Base-by-base conservation (phyloP, 2,797 vertebrate genomes). In the Enteromius afrohamiltoni region DNA sequence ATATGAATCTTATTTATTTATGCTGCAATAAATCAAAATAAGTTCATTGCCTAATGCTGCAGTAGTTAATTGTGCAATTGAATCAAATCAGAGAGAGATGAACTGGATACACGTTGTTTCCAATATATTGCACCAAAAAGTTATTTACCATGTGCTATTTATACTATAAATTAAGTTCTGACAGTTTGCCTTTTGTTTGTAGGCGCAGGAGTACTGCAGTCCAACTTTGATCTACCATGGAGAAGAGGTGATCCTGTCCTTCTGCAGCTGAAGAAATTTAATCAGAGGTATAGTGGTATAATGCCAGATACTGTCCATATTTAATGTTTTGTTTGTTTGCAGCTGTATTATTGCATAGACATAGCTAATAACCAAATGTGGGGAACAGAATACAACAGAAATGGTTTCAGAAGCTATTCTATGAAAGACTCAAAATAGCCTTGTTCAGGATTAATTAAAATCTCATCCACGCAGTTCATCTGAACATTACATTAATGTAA, bases 181-280 rank as follows among this genome's bases (percentile, higher is more conserved):
- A 83, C 7, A 73, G 86, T 85, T 74, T 64, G 6, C n/a, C 42
- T 86, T 79, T 85, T 89, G 47, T 93, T 91, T 90, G 80, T 92
- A 97, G 96, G 94, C 94, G 62, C 87, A 89, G 74, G 90, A 71
- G 92, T 92, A 91, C 85, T 40, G 68, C 83, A 42, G 80, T 88
- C 86, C 85, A 86, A 80, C 86, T 86, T 87, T 70, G 79, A 91
- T 88, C 89, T 91, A 92, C 90, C 91, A 94, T 95, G 95, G 93
- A 93, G 91, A 93, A 93, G 96, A 95, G 93, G 94, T 94, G 93
- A 96, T 93, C 91, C 81, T 92, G 93, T 95, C 93, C 94, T 95
- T 94, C 93, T 95, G 92, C 94, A 91, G 93, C 91, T 96, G 93
- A 96, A 94, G 93, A 92, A 87, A 86, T 88, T 87, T 87, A 60